A percentile compares a stretch with the other conserved stretches of the same genome.
Conservation (phyloP, 30 jellyfish, hydroid and myxozoan genomes). For the Catostylus mosaicus region DNA sequence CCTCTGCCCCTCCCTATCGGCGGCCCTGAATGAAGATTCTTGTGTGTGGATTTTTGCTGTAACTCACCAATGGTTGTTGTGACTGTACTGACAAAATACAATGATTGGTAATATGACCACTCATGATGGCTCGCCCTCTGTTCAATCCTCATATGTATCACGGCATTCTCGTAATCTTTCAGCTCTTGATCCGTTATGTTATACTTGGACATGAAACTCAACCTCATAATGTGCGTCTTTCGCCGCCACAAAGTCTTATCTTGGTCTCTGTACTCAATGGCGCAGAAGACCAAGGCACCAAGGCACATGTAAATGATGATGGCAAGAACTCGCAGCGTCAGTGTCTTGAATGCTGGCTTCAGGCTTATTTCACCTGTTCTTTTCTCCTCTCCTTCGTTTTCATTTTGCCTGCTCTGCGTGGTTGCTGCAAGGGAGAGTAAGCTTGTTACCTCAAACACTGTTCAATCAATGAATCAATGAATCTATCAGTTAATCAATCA, state of each 20-base stretch:
- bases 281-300: constrained; percentile 94
- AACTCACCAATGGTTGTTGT: constrained; percentile 93
- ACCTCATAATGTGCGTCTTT: constrained; percentile 22
- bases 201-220: constrained; percentile 31
- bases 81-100: constrained; percentile 90
- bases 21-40: too few relatives aligned
- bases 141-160: constrained; percentile 52
- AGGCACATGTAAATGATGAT: constrained; percentile 78
- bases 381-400: constrained; percentile 6
- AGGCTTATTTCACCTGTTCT: constrained; percentile 49
- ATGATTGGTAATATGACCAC: constrained; percentile 93
- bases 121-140: constrained; percentile 41
- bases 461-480: too few relatives aligned
- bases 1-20: too few relatives aligned
- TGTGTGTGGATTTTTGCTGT: too few relatives aligned
- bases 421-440: constrained; percentile 53
- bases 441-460: too few relatives aligned
- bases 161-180: constrained; percentile 55
- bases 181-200: constrained; percentile 59
- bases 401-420: constrained; percentile 11
- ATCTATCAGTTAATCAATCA: too few relatives aligned
- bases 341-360: constrained; percentile 85
- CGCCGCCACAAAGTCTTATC: constrained; percentile 67
- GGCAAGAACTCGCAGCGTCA: constrained; percentile 75
- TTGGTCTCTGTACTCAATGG: constrained; percentile 66